Conservation (phyloP, 2,113 vertebrate genomes). For the Hepsetus odoe region DNA sequence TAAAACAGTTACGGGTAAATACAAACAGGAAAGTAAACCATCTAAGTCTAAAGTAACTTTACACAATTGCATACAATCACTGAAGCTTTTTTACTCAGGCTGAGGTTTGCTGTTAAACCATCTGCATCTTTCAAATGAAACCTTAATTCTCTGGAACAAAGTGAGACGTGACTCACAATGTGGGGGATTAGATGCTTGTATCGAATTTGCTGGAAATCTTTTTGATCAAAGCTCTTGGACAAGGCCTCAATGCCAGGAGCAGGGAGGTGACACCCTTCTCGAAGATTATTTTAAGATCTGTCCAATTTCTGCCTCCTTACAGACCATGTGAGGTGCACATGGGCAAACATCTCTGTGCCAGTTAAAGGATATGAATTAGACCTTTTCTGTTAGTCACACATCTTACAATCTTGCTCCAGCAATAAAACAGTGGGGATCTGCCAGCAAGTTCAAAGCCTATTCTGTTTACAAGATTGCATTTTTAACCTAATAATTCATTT, state of each 20-base stretch:
- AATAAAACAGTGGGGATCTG: not conserved
- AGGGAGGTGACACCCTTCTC: not conserved
- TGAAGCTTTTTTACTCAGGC: not conserved
- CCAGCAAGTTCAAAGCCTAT: not conserved
- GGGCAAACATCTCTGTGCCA: not conserved
- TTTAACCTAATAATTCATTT: conserved; percentile 1
- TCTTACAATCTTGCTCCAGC: not conserved
- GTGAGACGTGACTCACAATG: not conserved
- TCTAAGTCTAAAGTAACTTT: not conserved
- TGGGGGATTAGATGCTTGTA: not conserved
- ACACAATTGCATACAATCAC: not conserved
- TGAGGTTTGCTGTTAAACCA: not conserved
- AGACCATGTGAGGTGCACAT: not conserved
- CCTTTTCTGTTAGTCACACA: not conserved
- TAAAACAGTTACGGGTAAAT: too few species aligned
- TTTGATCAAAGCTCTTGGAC: not conserved
- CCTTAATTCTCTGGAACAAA: not conserved
- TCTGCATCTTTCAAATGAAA: not conserved
- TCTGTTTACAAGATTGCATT: not conserved
- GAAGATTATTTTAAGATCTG: conserved; percentile 7
- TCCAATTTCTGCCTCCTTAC: not conserved
- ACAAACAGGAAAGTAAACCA: not conserved
- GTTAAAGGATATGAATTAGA: not conserved
- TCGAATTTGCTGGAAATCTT: conserved; percentile 2
- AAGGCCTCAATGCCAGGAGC: not conserved